Percentiles rank a stretch among this genome's conserved stretches.
These are phyloP conservation scores for Ptilonorhynchus violaceus DNA, from an alignment of 2,113 vertebrate species.

Conservation along the genomic window DNA sequence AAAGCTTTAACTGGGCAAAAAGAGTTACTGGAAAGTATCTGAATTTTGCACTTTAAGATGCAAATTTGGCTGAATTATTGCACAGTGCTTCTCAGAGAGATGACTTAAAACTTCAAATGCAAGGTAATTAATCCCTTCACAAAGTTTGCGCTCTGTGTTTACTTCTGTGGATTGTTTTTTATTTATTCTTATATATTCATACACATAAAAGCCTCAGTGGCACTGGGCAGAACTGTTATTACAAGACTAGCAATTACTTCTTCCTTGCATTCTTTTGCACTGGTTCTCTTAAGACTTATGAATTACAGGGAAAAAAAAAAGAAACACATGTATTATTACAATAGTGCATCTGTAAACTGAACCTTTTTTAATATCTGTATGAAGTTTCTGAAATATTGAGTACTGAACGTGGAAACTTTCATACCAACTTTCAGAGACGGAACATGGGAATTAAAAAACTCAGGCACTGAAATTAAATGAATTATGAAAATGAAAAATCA, in stretches of 20 bases:
- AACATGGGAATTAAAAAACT: neutral
- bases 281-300: neutral
- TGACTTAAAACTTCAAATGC: neutral
- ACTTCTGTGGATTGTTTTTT: neutral
- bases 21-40: neutral
- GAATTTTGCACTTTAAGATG: neutral
- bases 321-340: neutral
- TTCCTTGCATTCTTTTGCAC: neutral
- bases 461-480: neutral
- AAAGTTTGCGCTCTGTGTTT: neutral
- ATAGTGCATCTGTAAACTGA: neutral
- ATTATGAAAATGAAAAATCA: neutral
- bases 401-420: neutral
- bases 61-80: neutral
- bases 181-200: neutral
- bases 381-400: neutral
- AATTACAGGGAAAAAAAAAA: neutral
- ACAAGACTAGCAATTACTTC: neutral
- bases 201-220: neutral
- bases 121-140: neutral
- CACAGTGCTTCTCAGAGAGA: accelerated
- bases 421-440: neutral
- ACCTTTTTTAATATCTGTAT: neutral
- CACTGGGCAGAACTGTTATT: neutral
- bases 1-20: neutral